These are phyloP conservation scores for Ranitomeya variabilis DNA, from an alignment of 2,113 vertebrate genomes.

Conservation along the genomic window DNA sequence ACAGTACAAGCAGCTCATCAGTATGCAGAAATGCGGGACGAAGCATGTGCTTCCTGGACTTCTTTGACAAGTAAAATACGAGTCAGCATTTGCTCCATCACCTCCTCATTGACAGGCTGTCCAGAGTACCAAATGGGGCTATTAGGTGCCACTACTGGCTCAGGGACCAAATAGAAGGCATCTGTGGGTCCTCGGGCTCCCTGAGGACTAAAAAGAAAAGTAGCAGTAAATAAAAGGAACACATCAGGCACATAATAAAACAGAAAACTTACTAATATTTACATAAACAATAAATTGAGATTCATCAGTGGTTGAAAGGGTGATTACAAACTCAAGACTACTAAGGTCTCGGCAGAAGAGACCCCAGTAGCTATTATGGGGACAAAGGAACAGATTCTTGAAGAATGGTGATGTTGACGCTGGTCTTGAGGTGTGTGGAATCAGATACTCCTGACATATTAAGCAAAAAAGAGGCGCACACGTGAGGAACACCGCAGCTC, in stretches of 20 bases:
- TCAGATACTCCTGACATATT: too few species aligned
- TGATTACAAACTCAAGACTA: too few species aligned
- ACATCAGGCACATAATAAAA: too few species aligned
- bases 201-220: slow-evolving; percentile 58
- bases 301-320: too few species aligned
- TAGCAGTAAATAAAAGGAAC: neutral
- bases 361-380: too few species aligned
- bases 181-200: slow-evolving; percentile 61
- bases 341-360: too few species aligned
- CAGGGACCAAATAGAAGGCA: slow-evolving; percentile 62
- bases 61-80: slow-evolving; percentile 62
- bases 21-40: slow-evolving; percentile 51
- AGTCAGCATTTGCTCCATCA: slow-evolving; percentile 64
- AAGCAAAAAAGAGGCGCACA: too few species aligned
- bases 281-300: too few species aligned
- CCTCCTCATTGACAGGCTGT: slow-evolving; percentile 60
- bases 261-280: neutral
- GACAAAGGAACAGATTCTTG: too few species aligned
- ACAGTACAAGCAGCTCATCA: slow-evolving; percentile 43
- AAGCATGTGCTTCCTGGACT: slow-evolving; percentile 60
- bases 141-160: slow-evolving; percentile 62
- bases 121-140: slow-evolving; percentile 64
- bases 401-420: too few species aligned
- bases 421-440: too few species aligned
- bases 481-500: too few species aligned